Conservation (phyloP, 2,888 invertebrate species). For the Lasioglossum figueresi region DNA sequence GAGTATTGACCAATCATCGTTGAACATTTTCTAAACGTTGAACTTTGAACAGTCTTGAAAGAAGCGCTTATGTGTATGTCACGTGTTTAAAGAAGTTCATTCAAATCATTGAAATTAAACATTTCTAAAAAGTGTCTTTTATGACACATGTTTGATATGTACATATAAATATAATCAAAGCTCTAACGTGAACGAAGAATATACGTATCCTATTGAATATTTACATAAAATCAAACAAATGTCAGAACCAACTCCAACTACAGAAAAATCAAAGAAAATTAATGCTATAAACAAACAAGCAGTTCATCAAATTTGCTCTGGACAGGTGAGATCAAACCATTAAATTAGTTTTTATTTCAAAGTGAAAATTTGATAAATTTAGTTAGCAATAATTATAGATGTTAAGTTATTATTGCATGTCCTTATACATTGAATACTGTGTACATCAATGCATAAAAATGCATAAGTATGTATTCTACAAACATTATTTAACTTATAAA, state of each 20-base stretch:
- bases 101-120: background rate
- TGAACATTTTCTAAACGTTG: background rate
- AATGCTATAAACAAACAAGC: slow-evolving; percentile 89
- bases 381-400: background rate
- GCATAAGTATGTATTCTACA: background rate
- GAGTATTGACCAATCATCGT: background rate
- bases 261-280: slow-evolving; percentile 85
- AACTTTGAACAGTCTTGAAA: background rate
- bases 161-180: background rate
- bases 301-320: slow-evolving; percentile 95
- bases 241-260: slow-evolving; percentile 79
- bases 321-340: slow-evolving; percentile 87
- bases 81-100: background rate
- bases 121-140: background rate
- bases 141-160: background rate
- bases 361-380: background rate
- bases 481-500: background rate
- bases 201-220: background rate
- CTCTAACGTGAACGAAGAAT: background rate
- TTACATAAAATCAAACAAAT: slow-evolving; percentile 35
- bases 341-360: background rate
- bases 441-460: background rate
- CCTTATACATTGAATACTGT: background rate
- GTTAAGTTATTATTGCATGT: background rate
- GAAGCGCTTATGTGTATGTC: background rate